Base-by-base conservation (phyloP, 2,113 vertebrate species). In the Danionella cerebrum region DNA sequence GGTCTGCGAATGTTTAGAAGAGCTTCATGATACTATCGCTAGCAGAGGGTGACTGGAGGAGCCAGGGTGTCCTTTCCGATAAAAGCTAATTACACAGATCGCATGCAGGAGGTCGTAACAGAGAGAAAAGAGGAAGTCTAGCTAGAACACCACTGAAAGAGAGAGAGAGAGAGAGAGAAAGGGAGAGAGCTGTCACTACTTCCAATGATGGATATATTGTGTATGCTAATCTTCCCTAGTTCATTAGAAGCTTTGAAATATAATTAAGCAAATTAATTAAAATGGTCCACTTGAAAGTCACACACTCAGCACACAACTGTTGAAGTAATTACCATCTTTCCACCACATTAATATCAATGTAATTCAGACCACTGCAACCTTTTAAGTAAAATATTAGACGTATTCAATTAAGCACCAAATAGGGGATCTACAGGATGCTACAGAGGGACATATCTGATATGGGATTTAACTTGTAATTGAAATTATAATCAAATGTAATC, bases 221-320 rank as follows among this genome's bases (percentile, higher is more conserved):
- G 53, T 59, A 41, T 60, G 33, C 35, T 50, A 51, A 51, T 69
- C 44, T 36, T 54, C 39, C 33, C 14, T 22, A 39, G 54, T 69
- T 60, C 44, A 59, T 69, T 50, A 69, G 66, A 69, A 39, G 67
- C 44, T 59, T 41, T 60, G 19, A 27, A 69, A 51, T 69, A 51
- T 69, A 69, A 69, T 60, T 60, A 69, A 58, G 52, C 31, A 39
- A 69, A 59, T 69, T 31, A 50, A 69, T 59, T 69, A 69, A 67
- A 68, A 38, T 21, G 19, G 41, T 48, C 65, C 53, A 59, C 31
- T 58, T 50, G 14, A 59, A 59, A 59, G 42, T 38, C 53, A 69
- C 24, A 39, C 22, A 39, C 44, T 14, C 65, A 1, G 27, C 27
- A 33, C 41, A 44, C 14, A 7, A 21, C 36, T 41, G 27, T 18